Conservation (phyloP, 2,888 invertebrate species). For the Synergus itoensis region DNA sequence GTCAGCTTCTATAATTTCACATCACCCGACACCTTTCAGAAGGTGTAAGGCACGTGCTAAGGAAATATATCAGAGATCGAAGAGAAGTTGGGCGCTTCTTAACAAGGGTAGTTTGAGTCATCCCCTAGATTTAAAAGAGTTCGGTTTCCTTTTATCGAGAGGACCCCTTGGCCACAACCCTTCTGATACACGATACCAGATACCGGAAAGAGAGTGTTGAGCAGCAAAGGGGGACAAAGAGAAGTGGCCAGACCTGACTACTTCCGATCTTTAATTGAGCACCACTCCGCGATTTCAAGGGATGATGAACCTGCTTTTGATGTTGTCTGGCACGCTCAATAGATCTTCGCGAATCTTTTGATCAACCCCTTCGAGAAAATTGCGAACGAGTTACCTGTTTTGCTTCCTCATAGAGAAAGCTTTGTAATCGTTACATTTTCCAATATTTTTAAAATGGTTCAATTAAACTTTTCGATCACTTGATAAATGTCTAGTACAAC, state of each 20-base stretch:
- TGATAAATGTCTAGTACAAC: too few species aligned
- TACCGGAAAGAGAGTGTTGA: conserved; percentile 13
- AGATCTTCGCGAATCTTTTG: conserved; percentile 7
- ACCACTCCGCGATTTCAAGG: not conserved
- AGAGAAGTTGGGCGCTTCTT: conserved; percentile 17
- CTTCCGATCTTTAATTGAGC: conserved; percentile 36
- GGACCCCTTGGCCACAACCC: conserved; percentile 19
- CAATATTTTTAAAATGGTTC: too few species aligned
- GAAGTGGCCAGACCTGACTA: conserved; percentile 29
- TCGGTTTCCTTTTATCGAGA: not conserved
- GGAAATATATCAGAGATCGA: conserved; percentile 33
- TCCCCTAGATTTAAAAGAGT: conserved; percentile 33
- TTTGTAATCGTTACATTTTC: too few species aligned
- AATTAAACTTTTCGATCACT: too few species aligned
- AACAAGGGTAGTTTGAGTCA: conserved; percentile 33
- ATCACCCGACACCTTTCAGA: conserved; percentile 28
- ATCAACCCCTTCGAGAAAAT: not conserved
- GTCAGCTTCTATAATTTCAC: conserved; percentile 27
- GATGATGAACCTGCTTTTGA: conserved; percentile 34
- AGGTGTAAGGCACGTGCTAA: conserved; percentile 36
- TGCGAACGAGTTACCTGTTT: not conserved
- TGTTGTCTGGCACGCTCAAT: not conserved
- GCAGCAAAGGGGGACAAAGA: not conserved
- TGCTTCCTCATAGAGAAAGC: too few species aligned
- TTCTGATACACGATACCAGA: conserved; percentile 29